phyloP scores from a whole-genome alignment of 2,113 vertebrate species.

The Axis porcinus region DNA sequence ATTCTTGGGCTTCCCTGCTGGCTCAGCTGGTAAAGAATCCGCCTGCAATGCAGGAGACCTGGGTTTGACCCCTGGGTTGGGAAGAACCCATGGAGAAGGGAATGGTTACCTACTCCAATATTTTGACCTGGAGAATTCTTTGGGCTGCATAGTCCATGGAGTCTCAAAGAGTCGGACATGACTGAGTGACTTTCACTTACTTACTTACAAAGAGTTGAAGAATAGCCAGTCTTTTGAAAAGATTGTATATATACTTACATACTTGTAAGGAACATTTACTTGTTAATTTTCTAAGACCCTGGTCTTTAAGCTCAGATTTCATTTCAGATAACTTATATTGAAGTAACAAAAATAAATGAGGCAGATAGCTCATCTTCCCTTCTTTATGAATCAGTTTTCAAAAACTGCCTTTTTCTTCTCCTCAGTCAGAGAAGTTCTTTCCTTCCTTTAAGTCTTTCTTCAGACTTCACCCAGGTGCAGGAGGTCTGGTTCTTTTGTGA shows the following conservation, averaged over 20 bases:
- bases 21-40: background rate
- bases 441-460: background rate
- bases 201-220: background rate
- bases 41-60: rapidly evolving
- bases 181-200: background rate
- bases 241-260: background rate
- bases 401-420: background rate
- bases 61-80: background rate
- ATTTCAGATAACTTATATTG: background rate
- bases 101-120: background rate
- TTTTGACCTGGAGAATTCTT: background rate
- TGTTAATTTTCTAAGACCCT: background rate
- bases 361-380: background rate
- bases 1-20: background rate
- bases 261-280: background rate
- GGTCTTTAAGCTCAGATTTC: background rate
- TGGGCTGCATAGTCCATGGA: background rate
- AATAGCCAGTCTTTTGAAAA: background rate
- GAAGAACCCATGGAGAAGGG: background rate
- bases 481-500: background rate
- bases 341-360: background rate
- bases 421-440: background rate
- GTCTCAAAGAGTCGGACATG: background rate
- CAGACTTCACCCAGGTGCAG: background rate
- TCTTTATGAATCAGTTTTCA: background rate